Evolutionary conservation across 2,797 vertebrate species (phyloP), one percentile per base, ranked within the genome.

Genomic region (Mormyrus hasselquistii): DNA sequence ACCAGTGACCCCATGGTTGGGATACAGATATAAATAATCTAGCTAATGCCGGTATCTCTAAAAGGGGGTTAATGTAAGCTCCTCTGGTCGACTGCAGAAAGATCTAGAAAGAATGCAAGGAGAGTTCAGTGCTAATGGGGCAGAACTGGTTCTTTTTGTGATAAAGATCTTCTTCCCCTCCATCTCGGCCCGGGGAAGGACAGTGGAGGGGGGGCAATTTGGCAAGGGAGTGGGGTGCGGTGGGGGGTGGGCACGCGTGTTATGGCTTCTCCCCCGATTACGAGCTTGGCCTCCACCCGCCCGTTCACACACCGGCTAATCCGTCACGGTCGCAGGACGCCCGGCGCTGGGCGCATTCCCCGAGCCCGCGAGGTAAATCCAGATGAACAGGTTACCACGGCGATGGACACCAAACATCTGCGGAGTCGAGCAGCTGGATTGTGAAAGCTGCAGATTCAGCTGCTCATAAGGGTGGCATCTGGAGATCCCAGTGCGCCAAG

Each of bases 231-330:
- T 76, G 34, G 19, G 41, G 38, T 55, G 53, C 4, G 2, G 53
- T 57, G 44, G 7, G 38, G 19, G 79, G 14, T 16, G 52, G 79
- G 41, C 59, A 88, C 90, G 88, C 86, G 92, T 82, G 62, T 82
- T 19, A 62, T 55, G 85, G 86, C 57, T 83, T 90, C 90, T 90
- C 79, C 83, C 86, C 38, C 57, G 86, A 89, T 91, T 90, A 90
- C 25, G 73, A 38, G 88, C 90, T 87, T 41, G 38, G 90, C 69
- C 87, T 52, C 83, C 87, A 3, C 89, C 85, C 19, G 4, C 19
- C 89, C n/a, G 25, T 90, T 91, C 89, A 38, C 47, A 10, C 88
- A 87, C 55, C 14, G 49, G 79, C 86, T 91, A 89, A 91, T 92
- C 90, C 82, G 62, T 16, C 84, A 88, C 89, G 90, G 87, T 89